phyloP scores from a whole-genome alignment of 1,140 invertebrate genomes.

The Drosophila bifasciata region DNA sequence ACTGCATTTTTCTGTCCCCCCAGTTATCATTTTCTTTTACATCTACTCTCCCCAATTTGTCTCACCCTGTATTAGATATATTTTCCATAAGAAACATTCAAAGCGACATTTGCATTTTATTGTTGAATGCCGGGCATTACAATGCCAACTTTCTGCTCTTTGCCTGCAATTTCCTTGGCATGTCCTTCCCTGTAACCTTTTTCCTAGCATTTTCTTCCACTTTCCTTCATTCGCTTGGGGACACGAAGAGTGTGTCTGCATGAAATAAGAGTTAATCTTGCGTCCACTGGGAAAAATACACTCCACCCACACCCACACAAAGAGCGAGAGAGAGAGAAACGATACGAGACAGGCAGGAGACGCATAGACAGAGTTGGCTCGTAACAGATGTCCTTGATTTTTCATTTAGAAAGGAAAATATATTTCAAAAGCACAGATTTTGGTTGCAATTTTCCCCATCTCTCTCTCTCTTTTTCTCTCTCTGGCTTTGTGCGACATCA shows the following conservation, averaged over 20 bases:
- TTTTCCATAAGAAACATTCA: constrained; percentile 55
- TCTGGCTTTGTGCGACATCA: constrained; percentile 53
- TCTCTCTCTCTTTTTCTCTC: not conserved
- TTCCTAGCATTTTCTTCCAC: constrained; percentile 35
- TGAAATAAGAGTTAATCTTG: constrained; percentile 71
- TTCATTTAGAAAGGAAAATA: constrained; percentile 48
- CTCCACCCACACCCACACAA: constrained; percentile 16
- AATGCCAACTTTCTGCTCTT: constrained; percentile 60
- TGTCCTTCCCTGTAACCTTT: constrained; percentile 10
- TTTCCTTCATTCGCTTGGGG: constrained; percentile 32
- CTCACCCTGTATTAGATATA: constrained; percentile 38
- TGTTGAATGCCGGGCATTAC: constrained; percentile 64
- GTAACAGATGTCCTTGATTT: constrained; percentile 72
- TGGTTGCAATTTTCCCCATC: constrained; percentile 48
- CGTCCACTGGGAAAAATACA: constrained; percentile 51
- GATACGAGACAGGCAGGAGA: not conserved
- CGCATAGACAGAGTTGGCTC: constrained; percentile 14
- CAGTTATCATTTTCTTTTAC: too few relatives aligned
- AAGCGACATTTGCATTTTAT: constrained; percentile 70
- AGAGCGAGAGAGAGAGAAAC: not conserved
- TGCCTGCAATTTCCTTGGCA: constrained; percentile 51
- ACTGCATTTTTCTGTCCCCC: too few relatives aligned
- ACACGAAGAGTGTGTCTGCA: constrained; percentile 49
- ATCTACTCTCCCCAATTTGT: too few relatives aligned
- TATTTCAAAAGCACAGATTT: constrained; percentile 51